A percentile compares a stretch with the other conserved stretches of the same genome.
These are phyloP conservation scores for Perdita meconis DNA, from an alignment of 2,888 invertebrate species.

Conservation along the genomic window DNA sequence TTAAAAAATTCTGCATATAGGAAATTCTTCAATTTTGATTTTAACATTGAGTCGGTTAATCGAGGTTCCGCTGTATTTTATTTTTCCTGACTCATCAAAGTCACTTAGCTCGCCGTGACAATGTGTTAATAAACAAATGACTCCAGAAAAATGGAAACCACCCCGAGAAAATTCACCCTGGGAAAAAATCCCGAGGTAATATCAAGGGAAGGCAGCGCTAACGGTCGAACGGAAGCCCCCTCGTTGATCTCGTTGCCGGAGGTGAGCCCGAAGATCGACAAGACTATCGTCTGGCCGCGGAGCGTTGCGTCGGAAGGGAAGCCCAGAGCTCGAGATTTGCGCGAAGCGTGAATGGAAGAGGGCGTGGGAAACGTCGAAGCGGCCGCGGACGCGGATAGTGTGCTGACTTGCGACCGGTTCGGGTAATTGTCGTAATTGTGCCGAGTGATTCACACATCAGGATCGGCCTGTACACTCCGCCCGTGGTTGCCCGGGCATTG, in stretches of 20 bases:
- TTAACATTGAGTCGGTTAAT: too few relatives aligned
- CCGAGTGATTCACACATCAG: conserved; percentile 84
- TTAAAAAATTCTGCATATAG: too few relatives aligned
- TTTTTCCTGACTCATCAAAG: too few relatives aligned
- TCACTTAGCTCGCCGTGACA: too few relatives aligned
- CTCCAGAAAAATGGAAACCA: too few relatives aligned
- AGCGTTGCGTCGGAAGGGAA: conserved; percentile 34
- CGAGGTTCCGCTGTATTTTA: too few relatives aligned
- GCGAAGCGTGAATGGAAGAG: conserved; percentile 82
- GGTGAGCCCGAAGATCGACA: too few relatives aligned
- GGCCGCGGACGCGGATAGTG: conserved; percentile 77
- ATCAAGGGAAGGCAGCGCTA: too few relatives aligned
- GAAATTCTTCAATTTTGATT: too few relatives aligned
- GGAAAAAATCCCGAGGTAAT: too few relatives aligned
- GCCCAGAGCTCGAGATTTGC: conserved; percentile 80
- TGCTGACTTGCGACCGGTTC: conserved; percentile 77
- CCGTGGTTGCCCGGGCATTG: conserved; percentile 54
- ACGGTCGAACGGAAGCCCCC: neutral
- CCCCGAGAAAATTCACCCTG: too few relatives aligned
- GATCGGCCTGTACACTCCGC: conserved; percentile 69
- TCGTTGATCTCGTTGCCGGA: neutral
- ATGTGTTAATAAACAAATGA: too few relatives aligned
- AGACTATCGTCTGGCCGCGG: conserved; percentile 30
- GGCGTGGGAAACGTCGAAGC: conserved; percentile 83
- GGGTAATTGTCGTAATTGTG: conserved; percentile 84